Conservation (phyloP, 2,797 vertebrate species). For the Dendrocincla tyrannina region DNA sequence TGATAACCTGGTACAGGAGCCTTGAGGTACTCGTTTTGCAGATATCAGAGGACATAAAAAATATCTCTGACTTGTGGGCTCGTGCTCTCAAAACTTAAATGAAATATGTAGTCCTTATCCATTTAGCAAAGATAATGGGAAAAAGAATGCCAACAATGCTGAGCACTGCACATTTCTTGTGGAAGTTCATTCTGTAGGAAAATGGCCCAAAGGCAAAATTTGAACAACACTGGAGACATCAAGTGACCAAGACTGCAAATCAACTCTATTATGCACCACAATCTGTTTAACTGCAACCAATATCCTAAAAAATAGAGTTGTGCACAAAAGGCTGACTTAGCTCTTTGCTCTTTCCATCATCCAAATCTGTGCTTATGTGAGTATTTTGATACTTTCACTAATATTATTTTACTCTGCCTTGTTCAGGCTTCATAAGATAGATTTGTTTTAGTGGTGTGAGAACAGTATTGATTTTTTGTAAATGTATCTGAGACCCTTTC, state of each 20-base stretch:
- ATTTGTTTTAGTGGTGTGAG: neutral
- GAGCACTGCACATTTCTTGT: neutral
- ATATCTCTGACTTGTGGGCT: neutral
- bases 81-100: conserved; percentile 6
- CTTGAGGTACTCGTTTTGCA: neutral
- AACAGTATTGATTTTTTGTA: neutral
- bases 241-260: neutral
- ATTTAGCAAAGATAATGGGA: neutral
- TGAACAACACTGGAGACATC: neutral
- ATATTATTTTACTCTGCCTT: neutral
- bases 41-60: neutral
- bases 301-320: neutral
- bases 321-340: neutral
- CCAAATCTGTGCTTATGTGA: neutral
- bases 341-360: neutral
- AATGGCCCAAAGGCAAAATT: neutral
- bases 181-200: neutral
- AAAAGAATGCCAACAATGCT: neutral
- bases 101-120: neutral
- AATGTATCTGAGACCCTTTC: neutral
- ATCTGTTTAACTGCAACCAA: neutral
- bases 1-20: conserved; percentile 3
- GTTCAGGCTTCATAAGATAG: neutral
- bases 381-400: neutral
- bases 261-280: neutral